These are phyloP conservation scores for Coregonus sp. DNA, from an alignment of 2,797 vertebrate genomes.

Conservation along the genomic window DNA sequence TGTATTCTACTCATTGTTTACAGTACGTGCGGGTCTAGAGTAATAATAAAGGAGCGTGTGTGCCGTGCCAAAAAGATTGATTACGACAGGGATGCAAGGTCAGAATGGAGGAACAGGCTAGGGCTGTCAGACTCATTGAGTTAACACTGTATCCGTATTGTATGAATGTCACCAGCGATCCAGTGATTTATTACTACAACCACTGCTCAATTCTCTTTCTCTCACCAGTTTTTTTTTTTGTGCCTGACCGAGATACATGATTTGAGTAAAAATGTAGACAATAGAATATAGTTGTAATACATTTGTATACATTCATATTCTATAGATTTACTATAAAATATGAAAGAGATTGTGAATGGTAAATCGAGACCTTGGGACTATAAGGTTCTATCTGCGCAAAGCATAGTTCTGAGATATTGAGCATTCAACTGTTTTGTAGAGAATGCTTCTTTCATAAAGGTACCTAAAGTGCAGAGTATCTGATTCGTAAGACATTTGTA, in stretches of 20 bases:
- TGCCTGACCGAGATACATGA: constrained; percentile 78
- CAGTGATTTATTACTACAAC: constrained; percentile 81
- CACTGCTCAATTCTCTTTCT: constrained; percentile 81
- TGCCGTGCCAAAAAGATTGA: constrained; percentile 80
- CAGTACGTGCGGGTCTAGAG: constrained; percentile 78
- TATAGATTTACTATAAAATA: not conserved
- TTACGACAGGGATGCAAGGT: constrained; percentile 81
- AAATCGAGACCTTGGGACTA: too few relatives aligned
- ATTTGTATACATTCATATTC: constrained; percentile 38
- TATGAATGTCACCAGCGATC: constrained; percentile 82
- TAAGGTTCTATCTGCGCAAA: too few relatives aligned
- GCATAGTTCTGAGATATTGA: too few relatives aligned
- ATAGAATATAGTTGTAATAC: constrained; percentile 57
- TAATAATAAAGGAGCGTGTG: constrained; percentile 81
- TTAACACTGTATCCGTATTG: constrained; percentile 83
- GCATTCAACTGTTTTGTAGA: too few relatives aligned
- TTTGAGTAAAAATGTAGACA: constrained; percentile 71
- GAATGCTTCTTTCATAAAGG: too few relatives aligned
- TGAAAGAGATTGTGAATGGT: not conserved
- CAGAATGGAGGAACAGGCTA: constrained; percentile 81
- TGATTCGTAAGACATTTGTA: too few relatives aligned
- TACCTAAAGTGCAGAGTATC: too few relatives aligned
- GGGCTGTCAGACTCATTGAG: constrained; percentile 82
- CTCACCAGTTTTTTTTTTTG: constrained; percentile 59
- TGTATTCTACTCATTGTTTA: constrained; percentile 81